A percentile compares a stretch with the other conserved stretches of the same genome.
phyloP scores from a whole-genome alignment of 2,888 invertebrate species.

The Exephanes ischioxanthus region DNA sequence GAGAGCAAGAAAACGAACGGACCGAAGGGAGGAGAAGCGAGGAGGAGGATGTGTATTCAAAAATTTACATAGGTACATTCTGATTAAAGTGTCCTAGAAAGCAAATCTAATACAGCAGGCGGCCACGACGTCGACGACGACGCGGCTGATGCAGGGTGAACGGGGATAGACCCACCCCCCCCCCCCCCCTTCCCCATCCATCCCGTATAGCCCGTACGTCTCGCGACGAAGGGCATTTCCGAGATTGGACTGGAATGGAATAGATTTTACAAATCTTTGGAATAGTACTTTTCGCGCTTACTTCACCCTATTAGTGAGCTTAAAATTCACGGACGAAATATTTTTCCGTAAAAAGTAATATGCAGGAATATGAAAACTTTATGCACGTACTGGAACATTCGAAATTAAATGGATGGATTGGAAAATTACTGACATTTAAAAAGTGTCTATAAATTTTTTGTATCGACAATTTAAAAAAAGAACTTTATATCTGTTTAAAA shows the following conservation, averaged over 20 bases:
- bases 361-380: not conserved
- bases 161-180: slow-evolving; percentile 6
- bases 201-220: slow-evolving; percentile 39
- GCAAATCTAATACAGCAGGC: slow-evolving; percentile 84
- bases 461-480: no score
- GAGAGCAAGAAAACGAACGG: slow-evolving; percentile 73
- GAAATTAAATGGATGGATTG: no score
- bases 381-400: no score
- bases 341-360: not conserved
- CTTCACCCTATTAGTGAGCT: slow-evolving; percentile 1
- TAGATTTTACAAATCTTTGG: slow-evolving; percentile 52
- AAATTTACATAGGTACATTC: slow-evolving; percentile 85
- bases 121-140: slow-evolving; percentile 62
- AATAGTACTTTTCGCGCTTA: slow-evolving; percentile 33
- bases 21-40: slow-evolving; percentile 37
- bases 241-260: slow-evolving; percentile 57
- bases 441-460: no score
- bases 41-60: slow-evolving; percentile 83
- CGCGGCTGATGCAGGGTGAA: slow-evolving; percentile 25
- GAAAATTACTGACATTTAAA: no score
- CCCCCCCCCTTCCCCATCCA: slow-evolving; percentile 21
- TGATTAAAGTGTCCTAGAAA: slow-evolving; percentile 85
- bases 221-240: slow-evolving; percentile 25
- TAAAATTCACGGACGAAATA: not conserved
- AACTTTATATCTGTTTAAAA: no score